Percentiles rank a stretch among this genome's conserved stretches.
Evolutionary conservation across 2,113 vertebrate species (phyloP).

Genomic region (Pangasianodon gigas): DNA sequence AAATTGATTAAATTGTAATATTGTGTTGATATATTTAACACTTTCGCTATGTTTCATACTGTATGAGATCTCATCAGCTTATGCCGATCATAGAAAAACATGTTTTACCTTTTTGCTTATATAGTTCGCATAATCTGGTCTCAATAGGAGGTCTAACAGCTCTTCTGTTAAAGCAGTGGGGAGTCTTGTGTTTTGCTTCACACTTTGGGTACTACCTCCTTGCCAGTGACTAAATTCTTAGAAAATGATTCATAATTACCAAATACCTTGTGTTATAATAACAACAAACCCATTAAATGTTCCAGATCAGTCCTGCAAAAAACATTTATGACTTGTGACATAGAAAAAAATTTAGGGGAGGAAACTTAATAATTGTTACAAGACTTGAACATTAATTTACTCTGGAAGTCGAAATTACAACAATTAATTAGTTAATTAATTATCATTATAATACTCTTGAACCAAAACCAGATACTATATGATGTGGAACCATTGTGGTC

Average conservation of each 20-base stretch:
- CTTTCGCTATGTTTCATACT: background rate
- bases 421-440: too few relatives aligned
- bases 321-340: background rate
- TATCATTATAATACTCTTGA: background rate
- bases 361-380: background rate
- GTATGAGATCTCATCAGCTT: background rate
- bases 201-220: background rate
- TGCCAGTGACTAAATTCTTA: background rate
- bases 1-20: background rate
- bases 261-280: background rate
- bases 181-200: constrained; percentile 34
- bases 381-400: background rate
- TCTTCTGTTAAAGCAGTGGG: constrained; percentile 34
- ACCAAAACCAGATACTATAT: background rate
- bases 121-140: background rate
- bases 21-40: background rate
- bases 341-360: background rate
- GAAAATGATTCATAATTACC: constrained; percentile 8
- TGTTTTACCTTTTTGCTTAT: background rate
- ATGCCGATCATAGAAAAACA: background rate
- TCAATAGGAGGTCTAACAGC: constrained; percentile 20
- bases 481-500: background rate
- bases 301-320: background rate
- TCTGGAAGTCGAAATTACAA: background rate
- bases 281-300: background rate